Evolutionary conservation across 2,888 invertebrate species (phyloP).

Genomic region (Euclidia mi): DNA sequence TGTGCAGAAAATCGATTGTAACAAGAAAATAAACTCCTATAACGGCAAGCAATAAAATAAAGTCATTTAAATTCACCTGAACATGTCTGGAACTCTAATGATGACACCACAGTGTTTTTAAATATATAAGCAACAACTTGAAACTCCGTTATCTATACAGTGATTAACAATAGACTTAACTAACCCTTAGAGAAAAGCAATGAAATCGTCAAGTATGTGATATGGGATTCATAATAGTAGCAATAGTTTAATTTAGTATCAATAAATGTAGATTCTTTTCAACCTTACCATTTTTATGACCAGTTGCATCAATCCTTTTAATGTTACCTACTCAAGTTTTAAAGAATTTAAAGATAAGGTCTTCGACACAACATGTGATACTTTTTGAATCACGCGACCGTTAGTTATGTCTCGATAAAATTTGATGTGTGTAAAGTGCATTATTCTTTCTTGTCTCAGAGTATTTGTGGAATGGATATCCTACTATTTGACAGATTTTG

Average conservation of each 20-base stretch:
- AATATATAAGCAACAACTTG: slow-evolving; percentile 32
- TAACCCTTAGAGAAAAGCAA: slow-evolving; percentile 32
- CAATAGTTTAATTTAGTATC: slow-evolving; percentile 54
- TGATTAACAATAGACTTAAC: slow-evolving; percentile 38
- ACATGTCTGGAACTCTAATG: slow-evolving; percentile 35
- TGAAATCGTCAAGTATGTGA: slow-evolving; percentile 74
- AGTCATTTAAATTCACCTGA: slow-evolving; percentile 1
- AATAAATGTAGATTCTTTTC: slow-evolving; percentile 59
- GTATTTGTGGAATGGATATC: not conserved
- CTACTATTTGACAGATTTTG: too few species aligned
- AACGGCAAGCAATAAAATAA: not conserved
- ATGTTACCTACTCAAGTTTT: slow-evolving; percentile 26
- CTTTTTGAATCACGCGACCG: slow-evolving; percentile 22
- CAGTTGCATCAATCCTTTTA: slow-evolving; percentile 33
- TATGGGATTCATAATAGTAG: slow-evolving; percentile 57
- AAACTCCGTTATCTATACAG: slow-evolving; percentile 31
- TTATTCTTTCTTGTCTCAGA: not conserved
- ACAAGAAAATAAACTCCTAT: not conserved
- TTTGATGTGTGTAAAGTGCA: slow-evolving; percentile 16
- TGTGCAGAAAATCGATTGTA: too few species aligned
- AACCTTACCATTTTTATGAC: slow-evolving; percentile 42
- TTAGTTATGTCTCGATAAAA: slow-evolving; percentile 18
- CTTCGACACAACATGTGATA: slow-evolving; percentile 33
- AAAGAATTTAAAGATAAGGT: slow-evolving; percentile 46
- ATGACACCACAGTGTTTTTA: slow-evolving; percentile 20